These are phyloP conservation scores for Ophonus ardosiacus DNA, from an alignment of 2,888 invertebrate species.

Conservation along the genomic window DNA sequence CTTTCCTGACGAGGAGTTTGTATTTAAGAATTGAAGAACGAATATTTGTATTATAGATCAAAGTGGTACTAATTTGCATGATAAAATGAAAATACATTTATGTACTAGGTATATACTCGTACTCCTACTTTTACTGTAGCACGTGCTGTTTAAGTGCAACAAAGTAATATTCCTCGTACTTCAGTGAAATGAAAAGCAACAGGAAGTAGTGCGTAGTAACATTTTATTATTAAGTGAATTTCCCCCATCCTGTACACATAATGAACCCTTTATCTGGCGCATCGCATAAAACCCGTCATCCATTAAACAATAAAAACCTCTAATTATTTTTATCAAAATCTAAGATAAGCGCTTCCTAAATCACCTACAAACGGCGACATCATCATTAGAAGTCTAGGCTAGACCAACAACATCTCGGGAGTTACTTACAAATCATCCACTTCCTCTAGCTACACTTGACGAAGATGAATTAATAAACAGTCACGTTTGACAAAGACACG, in stretches of 20 bases:
- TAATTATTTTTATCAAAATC: slow-evolving; percentile 48
- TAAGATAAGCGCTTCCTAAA: slow-evolving; percentile 47
- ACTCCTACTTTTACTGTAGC: too few species aligned
- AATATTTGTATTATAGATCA: too few species aligned
- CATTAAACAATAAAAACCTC: slow-evolving; percentile 48
- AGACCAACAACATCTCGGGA: not conserved
- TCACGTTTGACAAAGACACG: not conserved
- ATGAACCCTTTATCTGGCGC: slow-evolving; percentile 44
- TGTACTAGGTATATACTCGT: too few species aligned
- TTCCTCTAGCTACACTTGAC: slow-evolving; percentile 13
- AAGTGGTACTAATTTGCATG: too few species aligned
- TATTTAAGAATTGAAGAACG: too few species aligned
- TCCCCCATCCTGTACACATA: slow-evolving; percentile 20
- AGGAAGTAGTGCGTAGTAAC: slow-evolving; percentile 21
- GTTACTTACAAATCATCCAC: slow-evolving; percentile 34
- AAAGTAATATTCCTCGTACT: not conserved
- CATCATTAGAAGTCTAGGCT: slow-evolving; percentile 29
- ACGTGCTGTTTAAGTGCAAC: not conserved
- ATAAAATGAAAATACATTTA: too few species aligned
- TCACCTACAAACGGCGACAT: slow-evolving; percentile 46
- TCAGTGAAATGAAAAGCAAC: not conserved
- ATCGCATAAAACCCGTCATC: slow-evolving; percentile 37
- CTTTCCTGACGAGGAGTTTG: too few species aligned
- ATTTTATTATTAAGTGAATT: slow-evolving; percentile 28
- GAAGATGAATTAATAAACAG: not conserved